Evolutionary conservation across 1,140 invertebrate species (phyloP), one percentile per base, ranked within the genome.

Genomic region (Anastatus disparis): DNA sequence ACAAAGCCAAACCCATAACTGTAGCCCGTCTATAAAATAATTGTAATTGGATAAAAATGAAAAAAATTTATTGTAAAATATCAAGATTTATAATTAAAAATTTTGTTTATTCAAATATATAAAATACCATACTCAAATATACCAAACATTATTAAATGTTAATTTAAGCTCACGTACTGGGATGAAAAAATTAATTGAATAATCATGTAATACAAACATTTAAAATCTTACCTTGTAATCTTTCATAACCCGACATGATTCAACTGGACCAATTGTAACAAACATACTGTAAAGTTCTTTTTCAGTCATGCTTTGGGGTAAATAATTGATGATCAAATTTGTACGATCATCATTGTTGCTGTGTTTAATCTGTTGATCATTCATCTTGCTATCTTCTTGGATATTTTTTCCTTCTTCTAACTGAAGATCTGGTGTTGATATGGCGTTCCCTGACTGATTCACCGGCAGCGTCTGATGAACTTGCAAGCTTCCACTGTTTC

Each of bases 1-100:
- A 98, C 95, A 87, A 98, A 98, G 20, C 95, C 96, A 86, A 97
- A 98, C 15, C 97, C 96, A 84, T 95, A 98, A 84, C 95, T 97
- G 84, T 98, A 98, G 24, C 95, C 95, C 84, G 95, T 96, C 89
- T 94, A 85, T 52, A 89, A 56, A 42, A 78, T 56, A 71, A 72
- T 31, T 22, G 15, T 27, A 44, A 67, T 62, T 24, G 15, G 8
- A 13, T n/a, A 44, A 3, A 58, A 58, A 46, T 6, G 31, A 35
- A 35, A 35, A 35, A 10, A 35, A 35, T n/a, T n/a, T n/a, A n/a
- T n/a, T n/a, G n/a, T n/a, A 35, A 35, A 35, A 10, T 35, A 35
- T 6, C 31, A 35, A 35, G 31, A 10, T 48, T 13, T 35, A 35
- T 35, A 35, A 6, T 35, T 35, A 35, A 35, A 35, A 35, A n/a